phyloP scores from a whole-genome alignment of 2,113 vertebrate genomes.

The Brachyhypopomus gauderio region DNA sequence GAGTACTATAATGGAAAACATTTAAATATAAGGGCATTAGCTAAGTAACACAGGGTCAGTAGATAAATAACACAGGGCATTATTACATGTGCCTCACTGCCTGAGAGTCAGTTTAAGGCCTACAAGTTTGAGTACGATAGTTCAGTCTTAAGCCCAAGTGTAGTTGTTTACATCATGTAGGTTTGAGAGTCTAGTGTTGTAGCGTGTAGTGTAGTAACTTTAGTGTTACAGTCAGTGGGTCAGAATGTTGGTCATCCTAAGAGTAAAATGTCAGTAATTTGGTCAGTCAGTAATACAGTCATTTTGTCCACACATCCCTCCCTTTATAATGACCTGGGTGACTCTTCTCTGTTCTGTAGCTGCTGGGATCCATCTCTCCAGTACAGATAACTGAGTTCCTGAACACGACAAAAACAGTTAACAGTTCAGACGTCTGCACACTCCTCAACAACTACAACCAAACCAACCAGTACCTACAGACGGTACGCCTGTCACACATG shows the following conservation, averaged over 20 bases:
- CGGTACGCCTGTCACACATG: slow-evolving; percentile 18
- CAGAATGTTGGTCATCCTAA: neutral
- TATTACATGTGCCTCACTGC: too few species aligned
- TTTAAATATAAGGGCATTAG: too few species aligned
- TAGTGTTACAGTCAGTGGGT: neutral
- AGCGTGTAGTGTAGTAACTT: too few species aligned
- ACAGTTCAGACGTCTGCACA: slow-evolving; percentile 56
- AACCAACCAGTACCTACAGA: slow-evolving; percentile 62
- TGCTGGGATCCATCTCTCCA: slow-evolving; percentile 62
- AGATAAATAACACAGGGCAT: too few species aligned
- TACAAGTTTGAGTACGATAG: neutral
- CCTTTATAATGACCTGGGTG: neutral
- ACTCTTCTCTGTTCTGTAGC: slow-evolving; percentile 51
- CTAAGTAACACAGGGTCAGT: too few species aligned
- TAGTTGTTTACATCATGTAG: too few species aligned
- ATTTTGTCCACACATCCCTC: neutral
- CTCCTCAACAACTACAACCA: slow-evolving; percentile 62
- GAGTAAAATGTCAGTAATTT: neutral
- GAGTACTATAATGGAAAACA: too few species aligned
- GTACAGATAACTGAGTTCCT: slow-evolving; percentile 63
- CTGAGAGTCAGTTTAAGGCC: neutral
- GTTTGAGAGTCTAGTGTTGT: neutral
- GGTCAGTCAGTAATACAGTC: neutral
- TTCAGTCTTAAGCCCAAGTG: neutral
- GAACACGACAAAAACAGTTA: slow-evolving; percentile 47